Percentiles rank a stretch among this genome's conserved stretches.
These are phyloP conservation scores for Apamea monoglypha DNA, from an alignment of 2,888 invertebrate genomes.

Conservation along the genomic window DNA sequence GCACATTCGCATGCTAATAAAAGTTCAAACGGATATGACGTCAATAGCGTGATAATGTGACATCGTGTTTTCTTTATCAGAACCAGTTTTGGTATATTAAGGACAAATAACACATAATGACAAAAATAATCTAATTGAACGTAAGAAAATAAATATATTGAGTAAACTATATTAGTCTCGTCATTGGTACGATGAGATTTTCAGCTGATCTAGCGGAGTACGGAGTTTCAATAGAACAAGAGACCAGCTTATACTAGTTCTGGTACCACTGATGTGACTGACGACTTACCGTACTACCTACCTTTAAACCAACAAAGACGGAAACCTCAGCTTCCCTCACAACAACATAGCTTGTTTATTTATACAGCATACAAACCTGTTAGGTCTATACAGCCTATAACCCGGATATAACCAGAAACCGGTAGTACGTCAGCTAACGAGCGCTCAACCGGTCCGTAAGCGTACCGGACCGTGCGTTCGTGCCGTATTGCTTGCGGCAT, in stretches of 20 bases:
- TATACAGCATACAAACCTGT: constrained; percentile 7
- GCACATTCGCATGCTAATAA: background rate
- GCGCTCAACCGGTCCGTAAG: constrained; percentile 32
- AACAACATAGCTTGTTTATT: background rate
- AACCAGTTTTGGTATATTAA: background rate
- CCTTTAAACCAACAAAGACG: background rate
- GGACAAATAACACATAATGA: background rate
- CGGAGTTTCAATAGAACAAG: background rate
- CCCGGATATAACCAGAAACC: constrained; percentile 31
- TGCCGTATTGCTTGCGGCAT: constrained; percentile 48
- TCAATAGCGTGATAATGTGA: background rate
- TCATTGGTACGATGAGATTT: background rate
- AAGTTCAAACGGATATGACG: background rate
- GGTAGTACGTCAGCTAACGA: constrained; percentile 30
- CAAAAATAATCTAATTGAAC: background rate
- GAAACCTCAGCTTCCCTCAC: background rate
- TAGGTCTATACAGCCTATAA: background rate
- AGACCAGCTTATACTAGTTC: background rate
- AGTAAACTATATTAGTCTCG: background rate
- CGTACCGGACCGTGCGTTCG: constrained; percentile 38
- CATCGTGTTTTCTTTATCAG: background rate
- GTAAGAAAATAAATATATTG: background rate
- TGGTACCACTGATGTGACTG: background rate
- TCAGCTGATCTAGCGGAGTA: background rate
- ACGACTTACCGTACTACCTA: background rate